These are phyloP conservation scores for Hyles vespertilio DNA, from an alignment of 1,140 invertebrate species.

Conservation along the genomic window DNA sequence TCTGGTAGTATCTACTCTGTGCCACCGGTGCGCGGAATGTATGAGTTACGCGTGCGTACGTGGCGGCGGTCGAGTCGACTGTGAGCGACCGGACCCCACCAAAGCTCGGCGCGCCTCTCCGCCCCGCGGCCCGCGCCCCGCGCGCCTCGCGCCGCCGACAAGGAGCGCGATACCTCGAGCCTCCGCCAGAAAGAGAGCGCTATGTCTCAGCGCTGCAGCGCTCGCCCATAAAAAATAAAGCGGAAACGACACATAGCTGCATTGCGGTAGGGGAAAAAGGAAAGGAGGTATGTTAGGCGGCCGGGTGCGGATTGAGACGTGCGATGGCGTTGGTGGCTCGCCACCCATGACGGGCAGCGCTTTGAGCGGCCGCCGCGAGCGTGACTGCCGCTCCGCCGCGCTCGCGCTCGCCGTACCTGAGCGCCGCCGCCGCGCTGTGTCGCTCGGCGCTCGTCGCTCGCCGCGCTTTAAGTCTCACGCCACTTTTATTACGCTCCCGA, in stretches of 20 bases:
- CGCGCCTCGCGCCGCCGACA: slow-evolving; percentile 35
- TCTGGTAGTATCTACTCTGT: slow-evolving; percentile 58
- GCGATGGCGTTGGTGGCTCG: slow-evolving; percentile 75
- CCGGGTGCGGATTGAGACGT: slow-evolving; percentile 68
- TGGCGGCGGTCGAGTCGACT: slow-evolving; percentile 58
- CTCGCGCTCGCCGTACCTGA: slow-evolving; percentile 40
- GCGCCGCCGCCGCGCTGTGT: slow-evolving; percentile 32
- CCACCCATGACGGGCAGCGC: slow-evolving; percentile 81
- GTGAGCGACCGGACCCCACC: slow-evolving; percentile 64
- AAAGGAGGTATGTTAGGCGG: slow-evolving; percentile 66
- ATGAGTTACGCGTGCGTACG: slow-evolving; percentile 44
- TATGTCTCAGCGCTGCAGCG: slow-evolving; percentile 70
- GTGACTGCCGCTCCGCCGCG: slow-evolving; percentile 47
- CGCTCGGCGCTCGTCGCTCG: slow-evolving; percentile 28
- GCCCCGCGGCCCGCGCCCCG: slow-evolving; percentile 20
- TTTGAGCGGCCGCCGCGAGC: slow-evolving; percentile 80
- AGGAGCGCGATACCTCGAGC: slow-evolving; percentile 45
- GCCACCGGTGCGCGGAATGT: slow-evolving; percentile 39
- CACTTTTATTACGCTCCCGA: slow-evolving; percentile 69
- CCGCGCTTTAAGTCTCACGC: slow-evolving; percentile 57
- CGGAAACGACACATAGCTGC: slow-evolving; percentile 75
- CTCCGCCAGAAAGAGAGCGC: slow-evolving; percentile 52
- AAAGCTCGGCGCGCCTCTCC: slow-evolving; percentile 30
- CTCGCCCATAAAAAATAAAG: slow-evolving; percentile 70
- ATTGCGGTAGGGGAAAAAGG: slow-evolving; percentile 75